Evolutionary conservation across 2,888 invertebrate genomes (phyloP), one percentile per base, ranked within the genome.

Genomic region (Rhagophthalmus giganteus): DNA sequence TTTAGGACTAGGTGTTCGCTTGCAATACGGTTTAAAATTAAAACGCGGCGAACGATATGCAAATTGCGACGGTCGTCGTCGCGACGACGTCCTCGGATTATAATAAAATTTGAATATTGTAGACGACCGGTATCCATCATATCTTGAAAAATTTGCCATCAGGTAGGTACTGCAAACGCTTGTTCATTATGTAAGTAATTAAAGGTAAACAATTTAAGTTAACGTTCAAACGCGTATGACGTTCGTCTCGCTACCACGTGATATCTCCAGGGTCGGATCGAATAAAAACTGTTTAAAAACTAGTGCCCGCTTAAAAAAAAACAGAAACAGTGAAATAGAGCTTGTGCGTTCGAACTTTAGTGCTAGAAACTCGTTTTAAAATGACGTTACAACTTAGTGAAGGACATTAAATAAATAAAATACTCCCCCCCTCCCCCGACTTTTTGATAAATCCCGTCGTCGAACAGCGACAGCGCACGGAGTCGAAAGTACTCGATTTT

Each of bases 71-170:
- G 40, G 34, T 41, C 35, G 40, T 41, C 31, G 46, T 37, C 34
- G 46, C 46, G 33, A 13, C n/a, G n/a, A 39, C 46, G 30, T 52
- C 25, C 9, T 26, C n/a, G 45, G 50, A 51, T 51, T 51, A 51
- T 45, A 13, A 35, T 38, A 32, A 39, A 51, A 51, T 45, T 51
- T 50, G 44, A 50, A 50, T 49, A 49, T 44, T 31, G 14, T 37
- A 42, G 31, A 24, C 15, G 41, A 38, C 30, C 37, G 24, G 31
- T 20, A n/a, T n/a, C 25, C 11, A 12, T 13, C 9, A 31, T 24
- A 45, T 32, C 25, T 38, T 28, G 35, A 30, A n/a, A 32, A 33
- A 9, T 28, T 35, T 41, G 12, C 45, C 52, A 52, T 20, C 20
- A 20, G 7, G 20, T 20, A 5, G 20, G 20, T 20, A 5, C 7